Evolutionary conservation across 2,113 vertebrate genomes (phyloP), one percentile per base, ranked within the genome.

Genomic region (Morphnarchus princeps): DNA sequence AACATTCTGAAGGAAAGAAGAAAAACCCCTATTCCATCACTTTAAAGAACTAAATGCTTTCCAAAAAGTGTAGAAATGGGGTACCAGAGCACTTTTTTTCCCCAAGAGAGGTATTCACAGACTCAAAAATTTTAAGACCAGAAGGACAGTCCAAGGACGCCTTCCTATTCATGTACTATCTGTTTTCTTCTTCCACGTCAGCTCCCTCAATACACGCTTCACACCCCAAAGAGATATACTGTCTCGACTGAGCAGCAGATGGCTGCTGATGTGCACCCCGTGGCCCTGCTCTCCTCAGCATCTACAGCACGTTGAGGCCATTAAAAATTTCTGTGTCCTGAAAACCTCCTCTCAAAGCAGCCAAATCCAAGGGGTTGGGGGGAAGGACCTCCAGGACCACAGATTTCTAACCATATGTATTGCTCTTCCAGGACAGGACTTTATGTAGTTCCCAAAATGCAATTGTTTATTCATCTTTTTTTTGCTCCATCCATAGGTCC

Each of bases 351-450:
- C 47, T 86, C 28, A 88, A 58, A 69, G 28, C 11, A 78, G 8
- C 6, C 57, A 59, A 9, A 62, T 50, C 29, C 57, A 87, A 86
- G 5, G 11, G 15, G 9, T 22, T 0, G 0, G 4, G 6, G 4
- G 15, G 3, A 65, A 88, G 12, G 43, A 90, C 9, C 3, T 90
- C 17, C 24, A 72, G 32, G 47, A 43, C 6, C 10, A 42, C 0
- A 59, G 32, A 59, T 55, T 82, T 79, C 8, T 57, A 32, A 24
- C 2, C 16, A 15, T 19, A 43, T 28, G 5, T 31, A 34, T 38
- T 82, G 16, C 5, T 82, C 26, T 80, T 86, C 38, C 38, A 47
- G 18, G 4, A 55, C 5, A 16, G 1, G 1, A 42, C 4, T 73
- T 54, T 15, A 47, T 10, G 3, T 29, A 90, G 45, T 42, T 82